A percentile compares a stretch with the other conserved stretches of the same genome.
These are phyloP conservation scores for Trissolcus basalis DNA, from an alignment of 1,140 invertebrate genomes.

Conservation along the genomic window DNA sequence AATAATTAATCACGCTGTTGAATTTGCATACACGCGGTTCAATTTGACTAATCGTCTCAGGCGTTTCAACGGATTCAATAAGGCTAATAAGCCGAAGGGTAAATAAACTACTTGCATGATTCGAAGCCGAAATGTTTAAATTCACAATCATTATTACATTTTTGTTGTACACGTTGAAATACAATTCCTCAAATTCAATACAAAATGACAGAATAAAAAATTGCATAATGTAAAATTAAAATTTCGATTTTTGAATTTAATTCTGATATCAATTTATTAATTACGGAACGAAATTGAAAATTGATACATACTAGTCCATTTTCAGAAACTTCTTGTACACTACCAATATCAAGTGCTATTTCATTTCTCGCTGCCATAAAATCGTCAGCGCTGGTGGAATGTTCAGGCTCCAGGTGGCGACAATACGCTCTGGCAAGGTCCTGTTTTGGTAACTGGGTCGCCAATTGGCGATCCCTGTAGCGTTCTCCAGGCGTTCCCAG, in stretches of 20 bases:
- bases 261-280: background rate
- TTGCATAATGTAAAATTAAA: no score
- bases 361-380: slow-evolving; percentile 95
- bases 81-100: slow-evolving; percentile 47
- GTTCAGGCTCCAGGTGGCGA: slow-evolving; percentile 86
- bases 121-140: slow-evolving; percentile 44
- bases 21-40: background rate
- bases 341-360: slow-evolving; percentile 95
- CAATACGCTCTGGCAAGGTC: slow-evolving; percentile 93
- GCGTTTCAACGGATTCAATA: slow-evolving; percentile 3
- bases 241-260: background rate
- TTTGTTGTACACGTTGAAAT: no score
- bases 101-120: slow-evolving; percentile 46
- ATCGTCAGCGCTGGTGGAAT: slow-evolving; percentile 86
- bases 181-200: no score
- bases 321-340: slow-evolving; percentile 78
- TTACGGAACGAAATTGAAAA: background rate
- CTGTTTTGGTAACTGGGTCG: slow-evolving; percentile 94
- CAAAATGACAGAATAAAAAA: no score
- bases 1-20: no score
- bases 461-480: slow-evolving; percentile 87
- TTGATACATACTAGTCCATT: slow-evolving; percentile 73
- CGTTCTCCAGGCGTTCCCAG: slow-evolving; percentile 86
- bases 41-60: background rate
- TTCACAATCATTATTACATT: slow-evolving; percentile 39